These are phyloP conservation scores for Phorcus lineatus DNA, from an alignment of 2,888 invertebrate species.

Conservation along the genomic window DNA sequence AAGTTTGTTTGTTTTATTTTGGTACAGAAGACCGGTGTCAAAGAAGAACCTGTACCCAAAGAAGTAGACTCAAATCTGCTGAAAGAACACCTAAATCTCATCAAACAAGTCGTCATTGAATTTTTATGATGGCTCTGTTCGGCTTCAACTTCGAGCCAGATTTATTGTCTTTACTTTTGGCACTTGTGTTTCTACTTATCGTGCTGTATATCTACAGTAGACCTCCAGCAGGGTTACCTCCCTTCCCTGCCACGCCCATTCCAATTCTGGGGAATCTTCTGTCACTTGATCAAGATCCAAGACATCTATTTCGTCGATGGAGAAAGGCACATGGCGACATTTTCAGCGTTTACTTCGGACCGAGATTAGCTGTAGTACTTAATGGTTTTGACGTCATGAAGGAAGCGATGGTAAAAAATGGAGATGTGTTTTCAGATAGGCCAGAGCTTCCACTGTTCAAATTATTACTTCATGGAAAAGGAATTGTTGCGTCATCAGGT, in stretches of 20 bases:
- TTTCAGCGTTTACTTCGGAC: conserved; percentile 6
- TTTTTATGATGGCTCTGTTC: no score
- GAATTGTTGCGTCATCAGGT: background rate
- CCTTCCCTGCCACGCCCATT: conserved; percentile 10
- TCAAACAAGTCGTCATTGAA: no score
- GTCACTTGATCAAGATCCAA: background rate
- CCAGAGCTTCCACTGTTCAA: background rate
- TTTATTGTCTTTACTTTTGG: no score
- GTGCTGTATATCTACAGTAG: no score
- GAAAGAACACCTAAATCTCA: no score
- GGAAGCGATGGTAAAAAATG: conserved; percentile 31
- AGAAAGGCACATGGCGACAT: conserved; percentile 24
- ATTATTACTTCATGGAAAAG: background rate
- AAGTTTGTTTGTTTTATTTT: no score
- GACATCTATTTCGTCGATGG: background rate
- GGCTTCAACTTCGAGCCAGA: no score
- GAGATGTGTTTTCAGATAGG: conserved; percentile 13
- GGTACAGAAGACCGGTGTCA: no score
- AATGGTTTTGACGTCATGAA: conserved; percentile 3
- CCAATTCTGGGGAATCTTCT: conserved; percentile 22
- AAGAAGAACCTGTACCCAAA: no score
- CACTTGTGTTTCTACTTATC: no score
- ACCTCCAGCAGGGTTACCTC: background rate
- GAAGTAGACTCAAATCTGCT: no score
- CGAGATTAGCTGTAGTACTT: background rate